These are phyloP conservation scores for Andricus curvator DNA, from an alignment of 2,888 invertebrate genomes.

Conservation along the genomic window DNA sequence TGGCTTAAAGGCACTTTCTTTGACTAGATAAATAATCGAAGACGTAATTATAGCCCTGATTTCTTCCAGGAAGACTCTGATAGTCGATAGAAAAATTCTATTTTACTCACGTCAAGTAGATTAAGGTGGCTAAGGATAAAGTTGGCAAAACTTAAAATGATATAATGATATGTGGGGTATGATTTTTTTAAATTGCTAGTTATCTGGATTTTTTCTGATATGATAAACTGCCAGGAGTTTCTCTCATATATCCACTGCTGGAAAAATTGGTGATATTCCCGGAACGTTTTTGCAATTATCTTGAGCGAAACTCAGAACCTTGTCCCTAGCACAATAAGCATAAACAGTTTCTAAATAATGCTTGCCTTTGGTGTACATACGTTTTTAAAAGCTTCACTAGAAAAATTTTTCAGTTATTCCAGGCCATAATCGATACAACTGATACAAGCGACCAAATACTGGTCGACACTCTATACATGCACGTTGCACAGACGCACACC, in stretches of 20 bases:
- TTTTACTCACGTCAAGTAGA: background rate
- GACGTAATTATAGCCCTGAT: background rate
- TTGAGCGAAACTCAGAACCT: no score
- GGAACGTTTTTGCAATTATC: no score
- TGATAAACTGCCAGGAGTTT: no score
- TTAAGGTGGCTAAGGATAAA: background rate
- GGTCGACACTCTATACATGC: no score
- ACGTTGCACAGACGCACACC: no score
- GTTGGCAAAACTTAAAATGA: background rate
- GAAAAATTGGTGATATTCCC: no score
- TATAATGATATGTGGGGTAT: background rate
- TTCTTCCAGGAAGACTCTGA: background rate
- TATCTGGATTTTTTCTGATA: background rate
- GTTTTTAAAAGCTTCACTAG: no score
- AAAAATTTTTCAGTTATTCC: background rate
- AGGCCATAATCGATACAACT: background rate
- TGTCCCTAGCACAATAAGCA: no score
- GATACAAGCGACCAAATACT: conserved; percentile 57
- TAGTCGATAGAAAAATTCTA: background rate
- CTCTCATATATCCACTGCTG: no score
- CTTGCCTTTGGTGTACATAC: no score
- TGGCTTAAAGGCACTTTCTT: background rate
- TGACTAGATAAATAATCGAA: background rate
- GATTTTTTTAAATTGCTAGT: background rate
- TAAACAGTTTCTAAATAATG: no score